Base-by-base conservation (phyloP, 2,797 vertebrate genomes). In the Bradypodion ventrale region DNA sequence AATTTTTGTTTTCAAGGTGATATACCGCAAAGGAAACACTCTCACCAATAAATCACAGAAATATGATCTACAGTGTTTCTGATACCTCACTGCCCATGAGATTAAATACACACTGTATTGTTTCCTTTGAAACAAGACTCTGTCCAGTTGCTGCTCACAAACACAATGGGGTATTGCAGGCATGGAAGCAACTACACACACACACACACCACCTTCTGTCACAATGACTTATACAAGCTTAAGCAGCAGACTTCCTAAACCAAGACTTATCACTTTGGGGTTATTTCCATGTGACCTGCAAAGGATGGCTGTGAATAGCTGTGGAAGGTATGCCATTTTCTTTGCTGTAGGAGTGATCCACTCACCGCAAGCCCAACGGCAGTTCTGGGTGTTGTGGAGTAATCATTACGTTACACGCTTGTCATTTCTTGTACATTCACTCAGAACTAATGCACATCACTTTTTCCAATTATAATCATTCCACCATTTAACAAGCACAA, bases 401-500 rank as follows among this genome's bases (percentile, higher is more conserved):
- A 96, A 96, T 96, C 96, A 96, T 96, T 96, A 96, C 96, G 95
- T 96, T 96, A 95, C 95, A 96, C 92, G 95, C 94, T 96, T 96
- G 96, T 96, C 96, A 96, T 97, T 97, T 97, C 96, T 96, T 96
- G 96, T 96, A 96, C 96, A 96, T 95, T 97, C 95, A 96, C 96
- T 97, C 96, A 96, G 96, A 96, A 96, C 96, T 96, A 96, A 96
- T 96, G 96, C 95, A 96, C 96, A 96, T 96, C 96, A 96, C 96
- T 96, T 96, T 96, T 96, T 95, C 95, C 95, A 96, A 96, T 96
- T 96, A 97, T 96, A 96, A 96, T 96, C 95, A 96, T 96, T 97
- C 96, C 96, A 96, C 96, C 96, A 96, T 96, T 97, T 96, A 97
- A 96, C 96, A 97, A 96, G 96, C 96, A 97, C 96, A 97, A 97